Evolutionary conservation across 2,888 invertebrate genomes (phyloP).

Genomic region (Barypeithes pellucidus): DNA sequence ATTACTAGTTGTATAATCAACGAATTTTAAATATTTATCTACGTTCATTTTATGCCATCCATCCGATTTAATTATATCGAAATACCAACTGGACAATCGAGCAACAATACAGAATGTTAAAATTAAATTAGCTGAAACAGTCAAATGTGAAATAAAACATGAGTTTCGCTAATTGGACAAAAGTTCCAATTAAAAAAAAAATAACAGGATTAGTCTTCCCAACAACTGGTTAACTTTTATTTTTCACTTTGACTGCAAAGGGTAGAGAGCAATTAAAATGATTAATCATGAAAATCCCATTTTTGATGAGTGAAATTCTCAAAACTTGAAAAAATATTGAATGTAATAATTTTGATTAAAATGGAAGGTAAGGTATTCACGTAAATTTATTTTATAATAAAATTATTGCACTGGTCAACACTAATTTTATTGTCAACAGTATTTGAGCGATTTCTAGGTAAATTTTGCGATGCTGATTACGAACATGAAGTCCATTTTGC

Average conservation of each 20-base stretch:
- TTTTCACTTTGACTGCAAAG: background rate
- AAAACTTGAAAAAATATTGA: too few relatives aligned
- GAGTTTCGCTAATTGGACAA: conserved; percentile 3
- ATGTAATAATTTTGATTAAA: too few relatives aligned
- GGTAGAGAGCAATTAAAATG: background rate
- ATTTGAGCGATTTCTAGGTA: too few relatives aligned
- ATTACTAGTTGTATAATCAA: background rate
- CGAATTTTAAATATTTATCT: conserved; percentile 3
- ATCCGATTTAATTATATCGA: background rate
- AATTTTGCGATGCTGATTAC: too few relatives aligned
- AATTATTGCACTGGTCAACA: too few relatives aligned
- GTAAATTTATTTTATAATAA: too few relatives aligned
- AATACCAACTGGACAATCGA: conserved; percentile 11
- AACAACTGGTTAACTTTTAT: background rate
- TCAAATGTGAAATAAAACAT: background rate
- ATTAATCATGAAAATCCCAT: too few relatives aligned
- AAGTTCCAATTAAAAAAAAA: conserved; percentile 14
- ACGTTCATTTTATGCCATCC: background rate
- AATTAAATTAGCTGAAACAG: conserved; percentile 27
- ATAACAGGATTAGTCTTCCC: background rate
- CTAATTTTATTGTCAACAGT: too few relatives aligned
- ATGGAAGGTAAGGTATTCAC: too few relatives aligned
- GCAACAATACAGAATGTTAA: conserved; percentile 5
- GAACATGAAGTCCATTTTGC: too few relatives aligned
- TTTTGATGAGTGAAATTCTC: too few relatives aligned